A percentile compares a stretch with the other conserved stretches of the same genome.
phyloP scores from a whole-genome alignment of 2,113 vertebrate genomes.

The Pluvianellus socialis region DNA sequence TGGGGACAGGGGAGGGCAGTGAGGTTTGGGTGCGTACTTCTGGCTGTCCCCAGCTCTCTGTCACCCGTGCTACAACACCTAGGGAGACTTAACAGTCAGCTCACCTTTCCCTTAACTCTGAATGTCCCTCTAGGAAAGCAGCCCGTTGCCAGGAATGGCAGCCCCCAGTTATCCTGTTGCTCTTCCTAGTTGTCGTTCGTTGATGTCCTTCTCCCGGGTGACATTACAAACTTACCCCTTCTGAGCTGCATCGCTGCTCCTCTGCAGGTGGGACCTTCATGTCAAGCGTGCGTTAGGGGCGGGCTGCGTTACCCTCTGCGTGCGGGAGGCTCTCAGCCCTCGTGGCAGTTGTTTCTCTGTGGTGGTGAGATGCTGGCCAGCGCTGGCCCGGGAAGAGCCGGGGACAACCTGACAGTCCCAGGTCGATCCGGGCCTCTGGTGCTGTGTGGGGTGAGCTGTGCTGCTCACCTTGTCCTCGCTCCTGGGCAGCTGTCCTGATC shows the following conservation, averaged over 20 bases:
- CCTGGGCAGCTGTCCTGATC: neutral
- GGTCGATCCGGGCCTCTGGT: neutral
- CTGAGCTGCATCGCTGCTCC: neutral
- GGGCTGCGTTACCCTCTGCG: rapidly evolving
- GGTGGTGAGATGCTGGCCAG: neutral
- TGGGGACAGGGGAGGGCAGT: neutral
- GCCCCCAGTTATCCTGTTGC: neutral
- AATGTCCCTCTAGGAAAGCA: neutral
- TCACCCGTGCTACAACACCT: neutral
- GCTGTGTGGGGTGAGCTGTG: neutral
- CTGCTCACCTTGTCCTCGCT: neutral
- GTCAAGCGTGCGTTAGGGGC: neutral
- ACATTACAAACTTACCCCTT: neutral
- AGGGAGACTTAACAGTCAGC: neutral
- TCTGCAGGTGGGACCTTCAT: neutral
- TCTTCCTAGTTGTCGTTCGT: neutral
- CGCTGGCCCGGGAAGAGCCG: neutral
- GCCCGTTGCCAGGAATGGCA: neutral
- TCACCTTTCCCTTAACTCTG: neutral
- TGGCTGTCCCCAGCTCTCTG: neutral
- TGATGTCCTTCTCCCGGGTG: neutral
- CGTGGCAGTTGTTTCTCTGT: neutral
- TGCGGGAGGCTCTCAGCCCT: neutral
- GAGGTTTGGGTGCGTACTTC: neutral
- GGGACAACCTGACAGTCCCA: neutral